These are phyloP conservation scores for Loris lydekkerianus DNA, from an alignment of 2,797 vertebrate genomes.

Conservation along the genomic window DNA sequence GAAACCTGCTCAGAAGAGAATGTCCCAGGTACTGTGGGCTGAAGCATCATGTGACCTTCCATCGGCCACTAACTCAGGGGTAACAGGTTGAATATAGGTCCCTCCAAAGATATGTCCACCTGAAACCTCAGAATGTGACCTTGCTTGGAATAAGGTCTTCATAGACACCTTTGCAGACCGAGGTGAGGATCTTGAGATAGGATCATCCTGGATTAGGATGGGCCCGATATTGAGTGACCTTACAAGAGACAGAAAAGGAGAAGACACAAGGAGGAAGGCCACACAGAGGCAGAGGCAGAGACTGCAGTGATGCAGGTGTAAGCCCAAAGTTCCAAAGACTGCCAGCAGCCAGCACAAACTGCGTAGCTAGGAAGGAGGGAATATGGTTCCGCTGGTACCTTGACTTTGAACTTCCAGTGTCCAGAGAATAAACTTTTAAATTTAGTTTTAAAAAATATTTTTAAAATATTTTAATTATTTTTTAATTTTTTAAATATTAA, in stretches of 20 bases:
- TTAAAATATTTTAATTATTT: no score
- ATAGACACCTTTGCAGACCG: background rate
- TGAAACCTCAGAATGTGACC: background rate
- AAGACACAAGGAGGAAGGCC: background rate
- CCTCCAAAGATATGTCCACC: no score
- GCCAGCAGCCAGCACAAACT: background rate
- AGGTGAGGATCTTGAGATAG: background rate
- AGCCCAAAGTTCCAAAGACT: no score
- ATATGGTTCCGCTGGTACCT: background rate
- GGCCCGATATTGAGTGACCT: background rate
- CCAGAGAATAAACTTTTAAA: background rate
- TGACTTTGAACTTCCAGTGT: background rate
- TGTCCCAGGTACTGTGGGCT: no score
- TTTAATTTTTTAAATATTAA: no score
- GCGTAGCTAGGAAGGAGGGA: background rate
- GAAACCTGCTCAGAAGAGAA: background rate
- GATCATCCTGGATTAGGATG: background rate
- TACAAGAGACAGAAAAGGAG: background rate
- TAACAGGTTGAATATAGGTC: no score
- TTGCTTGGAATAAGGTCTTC: background rate
- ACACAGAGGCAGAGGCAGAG: background rate
- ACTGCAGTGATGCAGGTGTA: fast-evolving
- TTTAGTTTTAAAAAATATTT: no score
- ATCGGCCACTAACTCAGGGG: fast-evolving
- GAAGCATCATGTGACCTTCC: background rate